These are phyloP conservation scores for Macquaria ambigua DNA, from an alignment of 2,113 vertebrate genomes.

Conservation along the genomic window DNA sequence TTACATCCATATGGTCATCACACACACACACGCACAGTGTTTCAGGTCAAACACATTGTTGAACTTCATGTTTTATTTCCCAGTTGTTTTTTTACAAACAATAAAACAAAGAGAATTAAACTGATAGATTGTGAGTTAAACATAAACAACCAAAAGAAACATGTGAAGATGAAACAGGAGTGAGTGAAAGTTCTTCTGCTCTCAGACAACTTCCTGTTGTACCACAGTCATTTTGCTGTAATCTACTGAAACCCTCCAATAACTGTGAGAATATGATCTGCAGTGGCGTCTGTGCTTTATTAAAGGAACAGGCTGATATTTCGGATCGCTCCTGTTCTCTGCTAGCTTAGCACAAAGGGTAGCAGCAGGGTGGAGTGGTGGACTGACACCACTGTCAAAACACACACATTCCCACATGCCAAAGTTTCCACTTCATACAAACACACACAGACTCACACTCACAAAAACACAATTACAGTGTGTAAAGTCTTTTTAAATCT, in stretches of 20 bases:
- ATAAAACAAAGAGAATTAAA: background rate
- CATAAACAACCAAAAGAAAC: background rate
- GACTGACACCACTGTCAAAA: too few species aligned
- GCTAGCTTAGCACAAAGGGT: too few species aligned
- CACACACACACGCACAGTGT: conserved; percentile 20
- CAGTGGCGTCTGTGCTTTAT: too few species aligned
- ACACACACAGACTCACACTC: too few species aligned
- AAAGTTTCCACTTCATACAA: too few species aligned
- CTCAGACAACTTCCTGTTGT: background rate
- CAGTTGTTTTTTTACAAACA: background rate
- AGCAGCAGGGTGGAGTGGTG: too few species aligned
- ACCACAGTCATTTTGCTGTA: too few species aligned
- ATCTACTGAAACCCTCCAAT: background rate
- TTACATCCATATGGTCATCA: conserved; percentile 67
- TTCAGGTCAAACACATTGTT: background rate
- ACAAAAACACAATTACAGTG: too few species aligned
- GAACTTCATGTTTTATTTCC: background rate
- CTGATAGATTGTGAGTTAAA: background rate
- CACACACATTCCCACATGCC: too few species aligned
- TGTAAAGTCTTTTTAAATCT: too few species aligned
- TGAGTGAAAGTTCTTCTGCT: background rate
- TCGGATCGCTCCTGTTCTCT: too few species aligned
- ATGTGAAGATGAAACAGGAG: background rate
- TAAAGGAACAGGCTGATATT: too few species aligned
- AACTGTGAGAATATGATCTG: background rate